A percentile compares a stretch with the other conserved stretches of the same genome.
Conservation (phyloP, 2,113 vertebrate species). For the Oxyura jamaicensis region DNA sequence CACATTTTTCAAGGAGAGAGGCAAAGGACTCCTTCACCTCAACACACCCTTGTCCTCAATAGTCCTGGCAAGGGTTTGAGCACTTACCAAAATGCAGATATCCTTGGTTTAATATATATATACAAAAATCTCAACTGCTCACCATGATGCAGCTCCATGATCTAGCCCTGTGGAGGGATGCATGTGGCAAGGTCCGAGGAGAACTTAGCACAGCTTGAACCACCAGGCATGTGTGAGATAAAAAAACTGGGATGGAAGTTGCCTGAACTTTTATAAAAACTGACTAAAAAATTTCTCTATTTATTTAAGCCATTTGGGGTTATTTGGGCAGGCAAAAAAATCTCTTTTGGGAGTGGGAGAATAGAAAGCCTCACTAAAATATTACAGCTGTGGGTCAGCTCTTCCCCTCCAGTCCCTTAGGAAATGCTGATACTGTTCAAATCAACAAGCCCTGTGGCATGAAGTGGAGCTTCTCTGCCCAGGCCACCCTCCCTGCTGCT, state of each 20-base stretch:
- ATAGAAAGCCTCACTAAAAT: conserved; percentile 10
- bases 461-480: neutral
- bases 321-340: neutral
- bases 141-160: neutral
- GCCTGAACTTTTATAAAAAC: neutral
- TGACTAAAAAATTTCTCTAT: neutral
- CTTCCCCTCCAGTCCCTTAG: neutral
- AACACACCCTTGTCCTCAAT: rapidly evolving
- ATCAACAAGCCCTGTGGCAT: neutral
- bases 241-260: neutral
- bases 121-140: neutral
- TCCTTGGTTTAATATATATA: neutral
- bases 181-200: neutral
- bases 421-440: conserved; percentile 6
- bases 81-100: neutral
- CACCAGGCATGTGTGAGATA: neutral
- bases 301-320: neutral
- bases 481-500: neutral
- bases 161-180: neutral
- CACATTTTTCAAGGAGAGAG: neutral
- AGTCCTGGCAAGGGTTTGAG: neutral
- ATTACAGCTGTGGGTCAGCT: neutral
- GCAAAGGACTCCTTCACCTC: neutral
- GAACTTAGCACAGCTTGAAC: neutral
- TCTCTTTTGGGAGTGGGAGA: neutral